phyloP scores from a whole-genome alignment of 2,113 vertebrate species.

The Brachirus orientalis region DNA sequence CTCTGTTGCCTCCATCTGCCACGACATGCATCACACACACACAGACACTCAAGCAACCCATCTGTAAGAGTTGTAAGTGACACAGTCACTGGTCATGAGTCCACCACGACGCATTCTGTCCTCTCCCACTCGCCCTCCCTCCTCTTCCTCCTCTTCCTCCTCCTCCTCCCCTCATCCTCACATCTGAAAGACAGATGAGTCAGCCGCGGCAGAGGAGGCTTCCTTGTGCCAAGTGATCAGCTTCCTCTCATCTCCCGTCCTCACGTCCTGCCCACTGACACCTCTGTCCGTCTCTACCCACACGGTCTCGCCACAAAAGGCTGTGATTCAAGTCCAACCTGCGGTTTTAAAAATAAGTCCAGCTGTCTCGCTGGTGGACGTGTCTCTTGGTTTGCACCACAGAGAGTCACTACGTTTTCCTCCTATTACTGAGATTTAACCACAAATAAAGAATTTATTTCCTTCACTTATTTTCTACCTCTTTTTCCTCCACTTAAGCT shows the following conservation, averaged over 20 bases:
- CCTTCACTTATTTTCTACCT: too few species aligned
- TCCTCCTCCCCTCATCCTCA: neutral
- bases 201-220: constrained; percentile 43
- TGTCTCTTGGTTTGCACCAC: too few species aligned
- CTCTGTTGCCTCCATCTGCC: constrained; percentile 13
- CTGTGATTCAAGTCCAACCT: constrained; percentile 61
- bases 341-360: constrained; percentile 53
- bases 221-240: constrained; percentile 49
- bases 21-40: neutral
- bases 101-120: constrained; percentile 24
- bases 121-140: constrained; percentile 2
- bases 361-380: constrained; percentile 9
- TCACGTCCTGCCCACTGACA: neutral
- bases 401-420: too few species aligned
- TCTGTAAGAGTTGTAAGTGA: constrained; percentile 48
- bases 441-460: too few species aligned
- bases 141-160: neutral
- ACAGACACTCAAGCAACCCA: neutral
- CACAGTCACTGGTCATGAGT: constrained; percentile 35
- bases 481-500: too few species aligned
- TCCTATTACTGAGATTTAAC: too few species aligned
- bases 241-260: constrained; percentile 49
- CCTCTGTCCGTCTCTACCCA: constrained; percentile 33
- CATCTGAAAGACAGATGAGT: constrained; percentile 66
- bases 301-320: constrained; percentile 32